Base-by-base conservation (phyloP, 2,797 vertebrate species). In the Ambastaia sidthimunki region DNA sequence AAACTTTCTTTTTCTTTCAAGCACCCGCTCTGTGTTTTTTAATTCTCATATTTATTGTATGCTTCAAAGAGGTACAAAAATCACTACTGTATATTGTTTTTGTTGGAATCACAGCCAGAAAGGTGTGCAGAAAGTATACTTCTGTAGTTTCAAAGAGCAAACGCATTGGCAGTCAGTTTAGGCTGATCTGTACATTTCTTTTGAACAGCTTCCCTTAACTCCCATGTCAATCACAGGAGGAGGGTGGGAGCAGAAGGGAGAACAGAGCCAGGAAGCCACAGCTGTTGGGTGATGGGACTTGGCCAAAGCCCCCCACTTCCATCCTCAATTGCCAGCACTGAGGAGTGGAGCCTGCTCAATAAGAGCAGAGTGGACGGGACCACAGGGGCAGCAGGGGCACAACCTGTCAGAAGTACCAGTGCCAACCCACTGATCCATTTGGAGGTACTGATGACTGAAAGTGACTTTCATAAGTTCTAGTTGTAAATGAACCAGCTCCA, bases 401-500 rank as follows among this genome's bases (percentile, higher is more conserved):
- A 86, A 85, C 86, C 86, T 86, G 86, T 85, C 80, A 81, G 80
- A 81, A 73, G 79, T 28, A 5, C n/a, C 50, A 57, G 55, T 84
- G 85, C 85, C 86, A 85, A 52, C 80, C 80, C 70, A 80, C 77
- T 78, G 73, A 76, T 90, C 89, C 89, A 89, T 91, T 92, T 90
- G 87, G 87, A 91, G 90, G 89, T 89, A 91, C 86, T 83, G 84
- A 87, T 85, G 85, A 91, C 86, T 91, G 85, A 93, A 92, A 93
- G 93, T 93, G 86, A 93, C 93, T 93, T 94, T 93, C 87, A 92
- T 91, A 92, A 90, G 79, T 85, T 93, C 54, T 25, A 76, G 76
- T 44, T 50, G 31, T 59, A 52, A 62, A 67, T 67, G 84, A 55
- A 3, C 67, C 31, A 78, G 28, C 60, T 84, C 62, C 15, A 67